phyloP scores from a whole-genome alignment of 2,888 invertebrate species.

The Biston stratarius region DNA sequence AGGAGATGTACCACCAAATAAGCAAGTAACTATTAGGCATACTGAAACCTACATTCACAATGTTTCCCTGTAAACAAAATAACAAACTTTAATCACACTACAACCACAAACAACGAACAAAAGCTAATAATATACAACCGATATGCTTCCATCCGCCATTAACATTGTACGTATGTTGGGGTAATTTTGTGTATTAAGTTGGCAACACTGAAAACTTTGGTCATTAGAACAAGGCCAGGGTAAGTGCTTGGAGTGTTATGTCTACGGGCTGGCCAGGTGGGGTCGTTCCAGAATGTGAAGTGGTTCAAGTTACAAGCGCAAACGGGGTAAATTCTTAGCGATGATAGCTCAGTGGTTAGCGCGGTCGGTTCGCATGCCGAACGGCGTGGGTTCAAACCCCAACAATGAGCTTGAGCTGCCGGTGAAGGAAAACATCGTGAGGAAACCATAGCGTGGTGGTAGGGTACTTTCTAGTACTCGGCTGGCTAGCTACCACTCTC shows the following conservation, averaged over 20 bases:
- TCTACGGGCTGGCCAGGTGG: conserved; percentile 72
- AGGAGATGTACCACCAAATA: not conserved
- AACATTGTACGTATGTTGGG: conserved; percentile 55
- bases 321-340: conserved; percentile 24
- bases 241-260: conserved; percentile 71
- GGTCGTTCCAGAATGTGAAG: conserved; percentile 44
- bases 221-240: conserved; percentile 78
- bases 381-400: too few species aligned
- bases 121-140: conserved; percentile 52
- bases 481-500: too few species aligned
- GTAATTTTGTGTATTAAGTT: conserved; percentile 80
- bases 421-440: too few species aligned
- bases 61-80: conserved; percentile 9
- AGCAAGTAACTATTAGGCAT: not conserved
- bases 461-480: too few species aligned
- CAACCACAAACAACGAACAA: conserved; percentile 15
- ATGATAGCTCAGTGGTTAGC: too few species aligned
- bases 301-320: conserved; percentile 40
- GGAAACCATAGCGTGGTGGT: too few species aligned
- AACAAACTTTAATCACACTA: conserved; percentile 9
- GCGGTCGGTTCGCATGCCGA: too few species aligned
- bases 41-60: not conserved
- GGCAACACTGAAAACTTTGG: conserved; percentile 74
- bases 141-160: conserved; percentile 47
- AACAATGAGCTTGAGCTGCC: too few species aligned